phyloP scores from a whole-genome alignment of 2,797 vertebrate species.

The Ciconia nigra region DNA sequence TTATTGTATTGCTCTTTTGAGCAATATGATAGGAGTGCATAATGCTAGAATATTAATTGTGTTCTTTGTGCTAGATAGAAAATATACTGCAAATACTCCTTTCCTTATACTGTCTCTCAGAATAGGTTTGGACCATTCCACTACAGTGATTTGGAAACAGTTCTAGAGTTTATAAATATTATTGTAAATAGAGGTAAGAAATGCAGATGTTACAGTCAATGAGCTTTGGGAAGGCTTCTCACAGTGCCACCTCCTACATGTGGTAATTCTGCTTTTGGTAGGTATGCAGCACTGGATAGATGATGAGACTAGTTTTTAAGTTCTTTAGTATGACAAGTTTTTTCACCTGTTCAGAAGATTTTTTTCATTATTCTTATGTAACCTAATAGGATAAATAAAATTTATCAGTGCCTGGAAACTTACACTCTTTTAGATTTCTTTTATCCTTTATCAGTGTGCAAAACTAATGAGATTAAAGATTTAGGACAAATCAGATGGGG shows the following conservation, averaged over 20 bases:
- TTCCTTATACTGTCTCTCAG: background rate
- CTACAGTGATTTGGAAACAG: background rate
- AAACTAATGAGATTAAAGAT: slow-evolving; percentile 56
- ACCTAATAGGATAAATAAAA: background rate
- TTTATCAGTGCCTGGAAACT: background rate
- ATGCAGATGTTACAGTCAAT: background rate
- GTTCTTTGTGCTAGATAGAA: background rate
- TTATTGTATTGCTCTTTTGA: background rate
- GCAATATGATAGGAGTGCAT: background rate
- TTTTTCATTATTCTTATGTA: background rate
- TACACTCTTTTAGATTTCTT: background rate
- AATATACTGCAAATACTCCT: background rate
- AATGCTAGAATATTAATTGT: background rate
- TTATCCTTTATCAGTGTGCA: slow-evolving; percentile 1
- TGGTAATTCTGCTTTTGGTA: background rate
- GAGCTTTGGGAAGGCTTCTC: background rate
- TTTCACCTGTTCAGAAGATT: background rate
- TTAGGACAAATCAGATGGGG: slow-evolving; percentile 31
- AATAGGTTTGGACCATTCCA: background rate
- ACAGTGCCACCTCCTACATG: background rate
- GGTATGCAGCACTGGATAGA: background rate
- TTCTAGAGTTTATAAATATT: background rate
- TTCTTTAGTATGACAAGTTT: background rate
- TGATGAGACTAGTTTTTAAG: background rate
- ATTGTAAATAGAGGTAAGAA: background rate